A percentile compares a stretch with the other conserved stretches of the same genome.
Evolutionary conservation across 2,797 vertebrate genomes (phyloP).

Genomic region (Pipistrellus pipistrellus): DNA sequence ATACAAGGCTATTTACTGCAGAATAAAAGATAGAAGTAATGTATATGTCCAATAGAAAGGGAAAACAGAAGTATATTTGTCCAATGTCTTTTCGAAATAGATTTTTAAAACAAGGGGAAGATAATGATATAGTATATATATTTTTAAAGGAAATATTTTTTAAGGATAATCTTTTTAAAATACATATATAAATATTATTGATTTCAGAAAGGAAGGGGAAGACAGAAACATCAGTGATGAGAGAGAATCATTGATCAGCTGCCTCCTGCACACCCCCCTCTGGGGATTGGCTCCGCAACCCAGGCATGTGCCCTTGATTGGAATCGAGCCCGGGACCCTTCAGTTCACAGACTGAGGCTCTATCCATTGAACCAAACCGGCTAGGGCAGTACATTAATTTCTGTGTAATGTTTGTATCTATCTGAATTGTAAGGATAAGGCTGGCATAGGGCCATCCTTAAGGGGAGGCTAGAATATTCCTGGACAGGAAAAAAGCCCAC

Average conservation of each 20-base stretch:
- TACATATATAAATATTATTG: neutral
- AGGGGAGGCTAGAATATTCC: neutral
- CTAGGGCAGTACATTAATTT: neutral
- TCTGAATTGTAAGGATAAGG: neutral
- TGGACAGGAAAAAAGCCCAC: neutral
- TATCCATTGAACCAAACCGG: too few species aligned
- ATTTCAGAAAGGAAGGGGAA: too few species aligned
- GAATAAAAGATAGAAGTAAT: slow-evolving; percentile 42
- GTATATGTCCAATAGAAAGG: neutral
- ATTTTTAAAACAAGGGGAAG: neutral
- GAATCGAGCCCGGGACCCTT: too few species aligned
- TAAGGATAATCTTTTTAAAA: neutral
- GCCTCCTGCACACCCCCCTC: too few species aligned
- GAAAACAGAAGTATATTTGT: neutral
- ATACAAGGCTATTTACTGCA: neutral
- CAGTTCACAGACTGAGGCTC: too few species aligned
- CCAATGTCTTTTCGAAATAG: slow-evolving; percentile 34
- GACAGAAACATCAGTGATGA: too few species aligned
- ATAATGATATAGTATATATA: neutral
- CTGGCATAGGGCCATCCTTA: neutral
- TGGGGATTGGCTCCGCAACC: too few species aligned
- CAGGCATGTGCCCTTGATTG: too few species aligned
- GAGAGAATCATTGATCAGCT: too few species aligned
- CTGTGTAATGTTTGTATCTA: neutral
- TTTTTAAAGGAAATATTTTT: neutral